Evolutionary conservation across 2,888 invertebrate species (phyloP).

Genomic region (Sinodicranocentrus sp.): DNA sequence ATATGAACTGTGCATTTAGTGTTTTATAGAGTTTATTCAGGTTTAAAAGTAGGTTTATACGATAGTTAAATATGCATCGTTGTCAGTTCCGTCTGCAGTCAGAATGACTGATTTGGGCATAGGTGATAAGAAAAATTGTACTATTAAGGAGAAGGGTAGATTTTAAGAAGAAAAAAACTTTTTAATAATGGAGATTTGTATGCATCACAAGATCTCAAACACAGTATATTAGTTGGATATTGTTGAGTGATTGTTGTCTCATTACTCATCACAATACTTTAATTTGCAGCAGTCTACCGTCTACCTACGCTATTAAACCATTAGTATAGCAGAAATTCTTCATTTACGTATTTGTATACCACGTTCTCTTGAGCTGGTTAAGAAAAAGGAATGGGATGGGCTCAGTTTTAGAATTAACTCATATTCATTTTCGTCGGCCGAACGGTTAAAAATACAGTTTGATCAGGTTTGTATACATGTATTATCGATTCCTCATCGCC

Average conservation of each 20-base stretch:
- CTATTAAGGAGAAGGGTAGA: conserved; percentile 60
- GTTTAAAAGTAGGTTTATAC: not conserved
- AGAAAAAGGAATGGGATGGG: conserved; percentile 28
- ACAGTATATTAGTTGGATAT: conserved; percentile 53
- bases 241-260: conserved; percentile 67
- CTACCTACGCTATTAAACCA: not conserved
- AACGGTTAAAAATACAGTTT: not conserved
- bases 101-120: conserved; percentile 62
- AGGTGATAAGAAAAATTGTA: conserved; percentile 64
- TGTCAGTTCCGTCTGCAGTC: conserved; percentile 45
- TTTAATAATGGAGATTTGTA: conserved; percentile 45
- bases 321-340: no score
- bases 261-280: conserved; percentile 47
- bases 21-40: no score
- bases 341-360: no score
- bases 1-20: no score
- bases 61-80: conserved; percentile 11
- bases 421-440: conserved; percentile 20
- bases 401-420: conserved; percentile 17
- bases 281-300: conserved; percentile 47
- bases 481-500: conserved; percentile 1
- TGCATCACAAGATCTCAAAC: conserved; percentile 51
- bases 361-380: not conserved
- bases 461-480: conserved; percentile 14
- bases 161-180: conserved; percentile 32